Conservation (phyloP, 2,797 vertebrate species). For the Pangasius sanitwongsei region DNA sequence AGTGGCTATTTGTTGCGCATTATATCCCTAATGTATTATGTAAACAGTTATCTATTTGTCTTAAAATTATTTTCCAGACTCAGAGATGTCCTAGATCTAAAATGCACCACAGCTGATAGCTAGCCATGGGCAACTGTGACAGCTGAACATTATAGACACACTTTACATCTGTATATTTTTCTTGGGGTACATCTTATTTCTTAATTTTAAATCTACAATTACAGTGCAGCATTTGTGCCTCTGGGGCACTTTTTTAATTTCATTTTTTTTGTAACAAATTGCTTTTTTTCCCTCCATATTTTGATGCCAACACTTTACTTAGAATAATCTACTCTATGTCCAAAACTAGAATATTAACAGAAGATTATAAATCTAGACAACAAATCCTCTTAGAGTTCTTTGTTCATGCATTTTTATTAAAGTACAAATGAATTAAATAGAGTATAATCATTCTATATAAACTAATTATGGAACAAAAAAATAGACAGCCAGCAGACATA, state of each 20-base stretch:
- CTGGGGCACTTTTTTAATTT: neutral
- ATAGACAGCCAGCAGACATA: constrained; percentile 62
- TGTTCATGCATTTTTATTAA: neutral
- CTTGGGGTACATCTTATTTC: neutral
- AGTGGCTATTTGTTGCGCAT: neutral
- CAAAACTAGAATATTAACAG: neutral
- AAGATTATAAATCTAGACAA: neutral
- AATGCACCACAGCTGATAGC: neutral
- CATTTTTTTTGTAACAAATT: neutral
- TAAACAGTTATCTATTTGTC: too few species aligned
- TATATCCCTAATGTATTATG: neutral
- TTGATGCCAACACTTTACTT: neutral
- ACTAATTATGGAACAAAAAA: constrained; percentile 50
- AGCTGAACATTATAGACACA: neutral
- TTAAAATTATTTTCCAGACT: neutral
- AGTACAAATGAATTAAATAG: neutral
- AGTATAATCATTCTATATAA: constrained; percentile 35
- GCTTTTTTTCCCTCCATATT: neutral
- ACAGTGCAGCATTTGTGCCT: neutral
- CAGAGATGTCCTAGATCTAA: neutral
- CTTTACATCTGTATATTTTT: neutral
- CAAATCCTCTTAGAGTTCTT: constrained; percentile 25
- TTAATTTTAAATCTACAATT: neutral
- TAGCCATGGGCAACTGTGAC: neutral
- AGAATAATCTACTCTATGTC: neutral